Base-by-base conservation (phyloP, 2,113 vertebrate species). In the Pitta sordida region DNA sequence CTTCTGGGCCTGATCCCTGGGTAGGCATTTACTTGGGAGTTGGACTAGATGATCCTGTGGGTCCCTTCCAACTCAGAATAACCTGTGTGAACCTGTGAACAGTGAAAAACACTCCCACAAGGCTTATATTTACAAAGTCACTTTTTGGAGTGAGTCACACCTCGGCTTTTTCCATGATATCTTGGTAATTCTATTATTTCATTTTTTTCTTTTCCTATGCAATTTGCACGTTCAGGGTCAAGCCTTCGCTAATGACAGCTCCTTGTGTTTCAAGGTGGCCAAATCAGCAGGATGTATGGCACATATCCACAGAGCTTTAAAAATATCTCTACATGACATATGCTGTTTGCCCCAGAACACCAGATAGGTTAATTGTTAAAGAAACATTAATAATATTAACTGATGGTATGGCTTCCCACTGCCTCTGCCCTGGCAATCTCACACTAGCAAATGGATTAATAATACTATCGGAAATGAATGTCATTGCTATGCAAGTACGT, bases 381-480 rank as follows among this genome's bases (percentile, higher is more conserved):
- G 79, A 91, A 90, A 94, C 65, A 91, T 94, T 97, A 95, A 95
- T 96, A 96, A 86, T 80, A 53, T 87, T 95, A 97, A 93, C 91
- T 89, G 77, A 73, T 88, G 87, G 36, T 52, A 71, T 74, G 91
- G 76, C 69, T 92, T 87, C 96, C 89, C 83, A 90, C 94, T 97
- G 94, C 49, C 69, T 95, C 90, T 95, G 89, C 90, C 91, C 84
- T 86, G 73, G 94, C 63, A 95, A 86, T 93, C 80, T 82, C 90
- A 95, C 91, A 94, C 83, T 97, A 85, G 87, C 77, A 96, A 96
- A 97, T 94, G 94, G 96, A 96, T 98, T 98, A 98, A 98, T 97
- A 96, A 96, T 97, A 93, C 94, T 94, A 97, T 97, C 88, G 94
- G 95, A 97, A 97, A 97, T 96, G 96, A 96, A 97, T 96, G 90